Percentiles rank a stretch among this genome's conserved stretches.
These are phyloP conservation scores for Plagodis pulveraria DNA, from an alignment of 2,888 invertebrate genomes.

Conservation along the genomic window DNA sequence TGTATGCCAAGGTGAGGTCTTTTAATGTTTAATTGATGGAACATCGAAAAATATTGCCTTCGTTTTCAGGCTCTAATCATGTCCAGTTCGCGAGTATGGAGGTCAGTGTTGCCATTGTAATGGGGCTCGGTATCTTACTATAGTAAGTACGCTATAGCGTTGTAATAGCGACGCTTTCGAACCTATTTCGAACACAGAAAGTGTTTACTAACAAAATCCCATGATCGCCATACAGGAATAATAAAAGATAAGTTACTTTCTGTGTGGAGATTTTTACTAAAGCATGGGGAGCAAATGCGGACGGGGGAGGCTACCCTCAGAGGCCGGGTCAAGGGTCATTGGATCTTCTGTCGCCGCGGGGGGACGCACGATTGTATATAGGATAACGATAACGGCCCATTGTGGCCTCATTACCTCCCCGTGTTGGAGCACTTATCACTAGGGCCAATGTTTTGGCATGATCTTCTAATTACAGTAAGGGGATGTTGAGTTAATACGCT, in stretches of 20 bases:
- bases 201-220: no score
- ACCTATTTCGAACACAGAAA: no score
- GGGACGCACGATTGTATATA: constrained; percentile 54
- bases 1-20: no score
- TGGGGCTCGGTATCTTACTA: no score
- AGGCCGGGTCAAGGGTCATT: constrained; percentile 68
- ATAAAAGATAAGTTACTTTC: constrained; percentile 9
- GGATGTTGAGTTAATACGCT: not conserved
- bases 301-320: constrained; percentile 44
- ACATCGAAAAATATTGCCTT: no score
- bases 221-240: not conserved
- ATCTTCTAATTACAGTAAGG: constrained; percentile 10
- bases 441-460: constrained; percentile 41
- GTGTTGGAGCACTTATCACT: constrained; percentile 61
- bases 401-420: constrained; percentile 58
- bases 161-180: no score
- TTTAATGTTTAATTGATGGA: no score
- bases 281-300: constrained; percentile 44
- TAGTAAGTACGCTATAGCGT: no score
- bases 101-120: no score
- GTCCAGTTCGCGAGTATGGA: no score
- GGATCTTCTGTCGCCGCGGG: constrained; percentile 47
- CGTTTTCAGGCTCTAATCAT: no score
- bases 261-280: constrained; percentile 49
- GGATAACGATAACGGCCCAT: constrained; percentile 66